Base-by-base conservation (phyloP, 2,888 invertebrate species). In the Rhopalosiphum nymphaeae region DNA sequence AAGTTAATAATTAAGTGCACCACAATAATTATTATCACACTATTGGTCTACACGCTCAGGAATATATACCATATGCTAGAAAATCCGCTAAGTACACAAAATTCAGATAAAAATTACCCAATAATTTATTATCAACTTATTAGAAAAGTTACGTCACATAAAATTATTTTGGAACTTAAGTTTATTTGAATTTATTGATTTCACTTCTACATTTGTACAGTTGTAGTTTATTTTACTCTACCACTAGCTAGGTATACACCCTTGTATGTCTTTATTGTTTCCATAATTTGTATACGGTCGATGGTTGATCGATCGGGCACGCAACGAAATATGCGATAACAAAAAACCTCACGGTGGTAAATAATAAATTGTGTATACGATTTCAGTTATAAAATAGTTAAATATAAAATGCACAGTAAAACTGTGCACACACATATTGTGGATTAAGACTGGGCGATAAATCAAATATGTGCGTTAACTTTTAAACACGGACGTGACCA, bases 401-500 rank as follows among this genome's bases (percentile, higher is more conserved):
- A 36, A 78, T 21, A 57, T 36, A 16, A 29, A 29, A 57, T 44
- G 57, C 57, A 29, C 42, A 61, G 44, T 89, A 42, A 44, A 44
- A 42, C 44, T 26, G 26, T 56, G 67, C n/a, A 9, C 29, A 7
- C 29, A 7, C 42, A 13, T 29, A 46, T 46, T 46, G 44, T 29
- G 29, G 2, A 44, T 61, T 57, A 57, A 57, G 9, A 67, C 61
- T 21, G 42, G 61, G n/a, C 11, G 21, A 46, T 90, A 67, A 90
- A 90, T 90, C 61, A 90, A 89, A 89, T 29, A 57, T 29, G 42
- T 29, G 89, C 56, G 16, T 57, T 44, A 89, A 89, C 57, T 89
- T 89, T 89, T 44, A 44, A 57, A 44, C 86, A 46, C 44, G 29
- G n/a, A 36, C 89, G 13, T 25, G 36, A 36, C 10, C 53, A 42